Evolutionary conservation across 2,797 vertebrate genomes (phyloP).

Genomic region (Stomatorhinus walkeri): DNA sequence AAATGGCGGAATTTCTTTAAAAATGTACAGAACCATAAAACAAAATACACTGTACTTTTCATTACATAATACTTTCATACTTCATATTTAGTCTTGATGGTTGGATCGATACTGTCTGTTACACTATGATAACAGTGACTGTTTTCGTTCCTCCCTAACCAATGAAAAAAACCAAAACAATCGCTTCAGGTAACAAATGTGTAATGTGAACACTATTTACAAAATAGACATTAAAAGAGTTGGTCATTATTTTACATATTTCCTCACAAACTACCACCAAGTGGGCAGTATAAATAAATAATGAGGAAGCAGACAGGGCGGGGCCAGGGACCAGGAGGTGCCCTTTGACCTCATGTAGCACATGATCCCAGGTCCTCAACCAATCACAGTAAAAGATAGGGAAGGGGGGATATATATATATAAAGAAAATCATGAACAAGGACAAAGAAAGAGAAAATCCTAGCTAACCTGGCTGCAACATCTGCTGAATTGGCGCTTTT

Average conservation of each 20-base stretch:
- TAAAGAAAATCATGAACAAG: constrained; percentile 4
- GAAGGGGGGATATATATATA: constrained; percentile 17
- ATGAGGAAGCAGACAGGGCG: constrained; percentile 13
- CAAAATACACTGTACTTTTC: constrained; percentile 34
- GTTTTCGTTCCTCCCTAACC: constrained; percentile 28
- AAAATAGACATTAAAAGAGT: constrained; percentile 41
- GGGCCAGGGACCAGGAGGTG: neutral
- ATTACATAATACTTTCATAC: constrained; percentile 54
- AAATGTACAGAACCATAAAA: constrained; percentile 32
- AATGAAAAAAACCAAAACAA: constrained; percentile 25
- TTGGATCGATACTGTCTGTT: constrained; percentile 37
- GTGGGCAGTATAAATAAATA: constrained; percentile 33
- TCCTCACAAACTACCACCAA: constrained; percentile 30
- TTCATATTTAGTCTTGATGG: constrained; percentile 50
- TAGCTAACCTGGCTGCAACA: constrained; percentile 28
- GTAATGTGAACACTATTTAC: constrained; percentile 53
- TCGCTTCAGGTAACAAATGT: constrained; percentile 36
- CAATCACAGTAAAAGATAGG: constrained; percentile 24
- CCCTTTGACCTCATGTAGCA: constrained; percentile 28
- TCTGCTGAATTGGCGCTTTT: constrained; percentile 40
- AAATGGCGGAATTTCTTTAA: neutral
- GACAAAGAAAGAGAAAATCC: constrained; percentile 23
- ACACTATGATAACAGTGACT: constrained; percentile 43
- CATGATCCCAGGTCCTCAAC: constrained; percentile 31
- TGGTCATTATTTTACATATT: constrained; percentile 40